Conservation (phyloP, 2,113 vertebrate species). For the Silurus asotus region DNA sequence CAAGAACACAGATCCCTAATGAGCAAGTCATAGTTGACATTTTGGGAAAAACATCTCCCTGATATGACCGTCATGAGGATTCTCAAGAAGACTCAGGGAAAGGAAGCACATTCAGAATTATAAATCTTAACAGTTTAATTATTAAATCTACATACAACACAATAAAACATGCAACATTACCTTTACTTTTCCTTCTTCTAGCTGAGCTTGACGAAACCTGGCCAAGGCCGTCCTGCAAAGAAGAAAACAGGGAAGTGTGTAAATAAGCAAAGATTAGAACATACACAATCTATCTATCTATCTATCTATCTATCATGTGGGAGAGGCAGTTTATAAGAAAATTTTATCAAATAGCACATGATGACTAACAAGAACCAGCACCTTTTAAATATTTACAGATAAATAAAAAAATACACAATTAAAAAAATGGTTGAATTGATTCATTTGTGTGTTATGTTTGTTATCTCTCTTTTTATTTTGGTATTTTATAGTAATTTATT, state of each 20-base stretch:
- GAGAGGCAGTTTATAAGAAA: too few relatives aligned
- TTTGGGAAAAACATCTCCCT: neutral
- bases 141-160: neutral
- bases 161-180: constrained; percentile 62
- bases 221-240: constrained; percentile 91
- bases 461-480: too few relatives aligned
- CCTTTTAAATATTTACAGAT: too few relatives aligned
- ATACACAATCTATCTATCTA: too few relatives aligned
- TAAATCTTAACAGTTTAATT: neutral
- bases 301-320: too few relatives aligned
- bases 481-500: too few relatives aligned
- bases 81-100: neutral
- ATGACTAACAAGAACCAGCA: too few relatives aligned
- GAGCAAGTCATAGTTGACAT: neutral
- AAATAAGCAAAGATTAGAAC: neutral
- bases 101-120: neutral
- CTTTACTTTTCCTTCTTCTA: constrained; percentile 95
- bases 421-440: too few relatives aligned
- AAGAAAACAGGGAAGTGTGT: constrained; percentile 18
- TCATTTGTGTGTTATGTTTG: too few relatives aligned
- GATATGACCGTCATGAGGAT: neutral
- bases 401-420: too few relatives aligned
- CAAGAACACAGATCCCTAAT: neutral
- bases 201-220: constrained; percentile 93
- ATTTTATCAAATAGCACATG: too few relatives aligned